Evolutionary conservation across 1,140 invertebrate genomes (phyloP).

Genomic region (Rhysida immarginata): DNA sequence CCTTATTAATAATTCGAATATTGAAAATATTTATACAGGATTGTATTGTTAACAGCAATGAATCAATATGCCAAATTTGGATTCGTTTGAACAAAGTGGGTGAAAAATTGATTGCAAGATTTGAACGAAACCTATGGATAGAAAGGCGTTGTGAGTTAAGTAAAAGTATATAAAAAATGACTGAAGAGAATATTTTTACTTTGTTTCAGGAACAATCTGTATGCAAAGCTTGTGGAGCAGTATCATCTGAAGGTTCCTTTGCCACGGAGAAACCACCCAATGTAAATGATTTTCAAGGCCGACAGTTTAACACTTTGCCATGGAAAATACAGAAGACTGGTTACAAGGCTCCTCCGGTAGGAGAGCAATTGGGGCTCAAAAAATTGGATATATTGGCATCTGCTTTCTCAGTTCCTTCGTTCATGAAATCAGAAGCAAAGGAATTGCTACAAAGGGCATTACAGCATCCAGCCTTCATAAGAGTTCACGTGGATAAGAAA

Average conservation of each 20-base stretch:
- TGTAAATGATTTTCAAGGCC: background rate
- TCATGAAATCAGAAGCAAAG: background rate
- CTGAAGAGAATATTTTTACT: too few relatives aligned
- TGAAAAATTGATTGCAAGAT: too few relatives aligned
- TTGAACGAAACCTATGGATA: too few relatives aligned
- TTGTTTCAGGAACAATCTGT: background rate
- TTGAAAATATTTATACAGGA: too few relatives aligned
- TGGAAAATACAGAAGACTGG: background rate
- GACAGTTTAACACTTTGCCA: background rate
- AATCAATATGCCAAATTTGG: too few relatives aligned
- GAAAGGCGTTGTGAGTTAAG: too few relatives aligned
- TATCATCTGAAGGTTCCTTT: background rate
- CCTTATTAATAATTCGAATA: too few relatives aligned
- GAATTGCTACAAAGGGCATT: background rate
- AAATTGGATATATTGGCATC: background rate
- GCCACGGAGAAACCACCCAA: background rate
- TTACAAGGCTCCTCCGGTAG: background rate
- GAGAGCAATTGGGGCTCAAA: background rate
- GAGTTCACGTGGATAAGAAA: background rate
- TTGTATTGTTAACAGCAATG: too few relatives aligned
- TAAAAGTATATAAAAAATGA: too few relatives aligned
- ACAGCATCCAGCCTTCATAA: background rate
- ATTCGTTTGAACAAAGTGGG: too few relatives aligned
- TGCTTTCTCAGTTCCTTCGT: background rate
- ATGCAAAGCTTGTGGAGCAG: background rate